Evolutionary conservation across 2,888 invertebrate genomes (phyloP).

Genomic region (Luffia ferchaultella): DNA sequence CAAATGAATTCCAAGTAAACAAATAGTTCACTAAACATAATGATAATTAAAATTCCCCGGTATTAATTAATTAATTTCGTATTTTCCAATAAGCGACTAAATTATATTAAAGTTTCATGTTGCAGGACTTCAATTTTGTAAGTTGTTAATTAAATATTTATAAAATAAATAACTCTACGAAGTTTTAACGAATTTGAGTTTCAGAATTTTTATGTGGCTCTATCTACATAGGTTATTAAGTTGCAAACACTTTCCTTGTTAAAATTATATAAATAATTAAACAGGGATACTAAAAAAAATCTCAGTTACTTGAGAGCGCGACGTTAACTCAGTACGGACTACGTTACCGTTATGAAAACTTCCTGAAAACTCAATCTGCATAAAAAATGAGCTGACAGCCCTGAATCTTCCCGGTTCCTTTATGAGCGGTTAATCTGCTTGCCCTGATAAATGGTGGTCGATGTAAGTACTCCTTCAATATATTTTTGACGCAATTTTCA

Average conservation of each 20-base stretch:
- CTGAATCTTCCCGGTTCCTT: constrained; percentile 18
- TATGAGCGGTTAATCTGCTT: constrained; percentile 29
- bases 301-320: not conserved
- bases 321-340: not conserved
- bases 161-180: no score
- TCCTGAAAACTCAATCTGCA: constrained; percentile 32
- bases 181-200: no score
- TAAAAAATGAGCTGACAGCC: constrained; percentile 38
- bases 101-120: no score
- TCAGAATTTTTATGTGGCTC: no score
- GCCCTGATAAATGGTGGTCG: constrained; percentile 20
- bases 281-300: not conserved
- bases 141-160: no score
- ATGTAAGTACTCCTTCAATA: constrained; percentile 11
- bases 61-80: no score
- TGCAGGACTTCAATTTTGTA: no score
- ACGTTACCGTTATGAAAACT: constrained; percentile 26
- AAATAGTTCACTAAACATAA: no score
- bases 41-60: no score
- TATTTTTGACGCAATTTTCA: constrained; percentile 11
- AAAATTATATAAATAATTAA: not conserved
- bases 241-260: constrained; percentile 11
- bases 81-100: no score
- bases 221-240: no score
- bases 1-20: no score